These are phyloP conservation scores for Antennarius striatus DNA, from an alignment of 2,113 vertebrate genomes.

Conservation along the genomic window DNA sequence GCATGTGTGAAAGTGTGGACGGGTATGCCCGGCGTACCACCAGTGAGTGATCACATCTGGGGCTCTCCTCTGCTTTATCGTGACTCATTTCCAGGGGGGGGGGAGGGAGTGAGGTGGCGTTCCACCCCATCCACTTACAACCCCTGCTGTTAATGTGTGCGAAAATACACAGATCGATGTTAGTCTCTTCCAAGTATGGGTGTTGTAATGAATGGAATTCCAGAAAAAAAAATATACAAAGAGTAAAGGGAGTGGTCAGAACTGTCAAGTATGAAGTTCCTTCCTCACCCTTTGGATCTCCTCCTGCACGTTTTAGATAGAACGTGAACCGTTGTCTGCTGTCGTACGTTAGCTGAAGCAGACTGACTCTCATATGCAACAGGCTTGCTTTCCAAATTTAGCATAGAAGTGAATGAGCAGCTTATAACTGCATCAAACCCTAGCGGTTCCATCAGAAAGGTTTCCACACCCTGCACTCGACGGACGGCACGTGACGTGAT, in stretches of 20 bases:
- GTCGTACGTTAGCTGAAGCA: too few species aligned
- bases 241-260: constrained; percentile 10
- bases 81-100: constrained; percentile 58
- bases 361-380: too few species aligned
- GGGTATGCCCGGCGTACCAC: constrained; percentile 14
- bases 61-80: constrained; percentile 60
- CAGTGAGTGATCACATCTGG: constrained; percentile 33
- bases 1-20: constrained; percentile 42
- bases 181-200: constrained; percentile 6
- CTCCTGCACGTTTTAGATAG: neutral
- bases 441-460: too few species aligned
- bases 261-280: constrained; percentile 12
- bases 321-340: too few species aligned
- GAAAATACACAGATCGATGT: neutral
- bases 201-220: constrained; percentile 37
- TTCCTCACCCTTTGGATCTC: neutral
- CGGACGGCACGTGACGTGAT: too few species aligned
- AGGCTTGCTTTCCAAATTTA: too few species aligned
- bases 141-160: constrained; percentile 18
- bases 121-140: constrained; percentile 11
- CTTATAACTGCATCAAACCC: too few species aligned
- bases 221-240: neutral
- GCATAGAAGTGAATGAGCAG: too few species aligned
- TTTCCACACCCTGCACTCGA: too few species aligned
- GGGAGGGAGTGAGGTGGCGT: constrained; percentile 24